Evolutionary conservation across 2,888 invertebrate genomes (phyloP).

Genomic region (Hypomecis punctinalis): DNA sequence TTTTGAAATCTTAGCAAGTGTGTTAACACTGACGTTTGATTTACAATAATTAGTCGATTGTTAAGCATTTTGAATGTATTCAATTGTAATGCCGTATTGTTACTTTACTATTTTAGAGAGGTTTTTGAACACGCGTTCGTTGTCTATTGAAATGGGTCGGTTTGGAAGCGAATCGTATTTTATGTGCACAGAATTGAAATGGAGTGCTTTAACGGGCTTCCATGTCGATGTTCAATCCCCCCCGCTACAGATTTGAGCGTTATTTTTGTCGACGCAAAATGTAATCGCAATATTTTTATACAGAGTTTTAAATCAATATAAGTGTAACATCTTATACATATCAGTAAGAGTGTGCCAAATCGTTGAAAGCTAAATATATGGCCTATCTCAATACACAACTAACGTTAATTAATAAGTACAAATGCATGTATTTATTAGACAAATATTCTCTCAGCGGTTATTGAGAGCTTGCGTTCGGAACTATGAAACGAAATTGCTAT

Average conservation of each 20-base stretch:
- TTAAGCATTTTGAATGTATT: conserved; percentile 63
- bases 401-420: conserved; percentile 43
- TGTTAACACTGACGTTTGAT: conserved; percentile 62
- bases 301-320: conserved; percentile 46
- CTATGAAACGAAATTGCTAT: conserved; percentile 21
- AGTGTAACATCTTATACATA: conserved; percentile 60
- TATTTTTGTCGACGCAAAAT: conserved; percentile 29
- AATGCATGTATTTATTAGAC: conserved; percentile 43
- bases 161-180: conserved; percentile 40
- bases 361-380: conserved; percentile 52
- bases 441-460: conserved; percentile 33
- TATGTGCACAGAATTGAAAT: conserved; percentile 50
- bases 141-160: conserved; percentile 64
- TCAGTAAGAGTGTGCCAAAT: conserved; percentile 76
- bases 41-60: conserved; percentile 62
- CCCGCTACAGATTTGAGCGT: conserved; percentile 35
- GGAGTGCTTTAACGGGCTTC: conserved; percentile 41
- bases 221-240: conserved; percentile 31
- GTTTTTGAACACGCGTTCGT: conserved; percentile 50
- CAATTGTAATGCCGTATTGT: conserved; percentile 56
- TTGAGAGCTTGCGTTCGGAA: conserved; percentile 28
- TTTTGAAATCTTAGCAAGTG: conserved; percentile 64
- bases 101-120: conserved; percentile 56
- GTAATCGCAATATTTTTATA: conserved; percentile 57
- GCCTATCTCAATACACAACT: conserved; percentile 62